phyloP scores from a whole-genome alignment of 1,140 invertebrate genomes.

The Brachionus angularis region DNA sequence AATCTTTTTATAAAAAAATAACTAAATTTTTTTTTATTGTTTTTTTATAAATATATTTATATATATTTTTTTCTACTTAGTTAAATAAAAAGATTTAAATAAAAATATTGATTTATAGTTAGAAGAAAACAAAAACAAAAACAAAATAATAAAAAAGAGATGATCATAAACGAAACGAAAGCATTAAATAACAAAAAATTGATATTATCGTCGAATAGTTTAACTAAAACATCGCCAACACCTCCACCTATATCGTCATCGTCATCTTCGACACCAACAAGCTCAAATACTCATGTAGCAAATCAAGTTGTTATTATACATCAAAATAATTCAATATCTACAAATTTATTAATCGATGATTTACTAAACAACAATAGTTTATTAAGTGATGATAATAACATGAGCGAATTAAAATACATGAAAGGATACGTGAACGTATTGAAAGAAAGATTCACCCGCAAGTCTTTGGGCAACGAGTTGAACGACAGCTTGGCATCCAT shows the following conservation, averaged over 20 bases:
- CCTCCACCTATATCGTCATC: no score
- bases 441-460: constrained; percentile 36
- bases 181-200: constrained; percentile 38
- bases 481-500: not conserved
- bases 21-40: no score
- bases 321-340: constrained; percentile 10
- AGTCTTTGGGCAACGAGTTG: constrained; percentile 11
- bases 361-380: constrained; percentile 28
- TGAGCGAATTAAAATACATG: constrained; percentile 43
- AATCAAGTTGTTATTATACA: constrained; percentile 31
- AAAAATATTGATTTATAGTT: no score
- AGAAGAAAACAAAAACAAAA: no score
- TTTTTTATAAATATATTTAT: no score
- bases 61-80: no score
- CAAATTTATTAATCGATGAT: constrained; percentile 36
- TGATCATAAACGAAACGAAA: constrained; percentile 36
- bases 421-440: constrained; percentile 40
- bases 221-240: no score
- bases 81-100: no score
- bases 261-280: no score
- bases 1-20: no score
- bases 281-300: no score
- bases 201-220: constrained; percentile 16
- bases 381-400: constrained; percentile 18
- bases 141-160: no score